Base-by-base conservation (phyloP, 2,113 vertebrate genomes). In the Ammodytes marinus region DNA sequence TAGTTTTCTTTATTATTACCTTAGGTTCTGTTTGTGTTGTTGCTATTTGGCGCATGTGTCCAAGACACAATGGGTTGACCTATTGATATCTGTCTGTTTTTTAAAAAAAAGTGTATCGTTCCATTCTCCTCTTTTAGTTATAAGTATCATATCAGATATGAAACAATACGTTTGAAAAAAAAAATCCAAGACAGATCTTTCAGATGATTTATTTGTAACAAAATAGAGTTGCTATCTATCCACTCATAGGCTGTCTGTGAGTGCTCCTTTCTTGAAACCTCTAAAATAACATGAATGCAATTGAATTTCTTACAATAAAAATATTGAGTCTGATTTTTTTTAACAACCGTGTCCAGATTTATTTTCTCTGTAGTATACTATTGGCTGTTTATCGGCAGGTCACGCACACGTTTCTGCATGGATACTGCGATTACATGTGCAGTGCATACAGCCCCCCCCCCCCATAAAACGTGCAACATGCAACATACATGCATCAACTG, bases 281-380 rank as follows among this genome's bases (percentile, higher is more conserved):
- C 49, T 42, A 9, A 69, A 68, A 74, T 27, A 50, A 7, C 40
- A 47, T 43, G 1, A 64, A 79, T 77, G 11, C 35, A 49, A 12
- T 86, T 88, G 77, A 12, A 77, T 80, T 91, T 84, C 61, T 73
- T 19, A 86, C 69, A 92, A 92, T 93, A 93, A 93, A 93, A 59
- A 72, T 50, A 72, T 50, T 73, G 49, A 83, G 50, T 40, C 63
- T 68, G 57, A 75, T 82, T 91, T 27, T 27, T 27, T 89, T 84
- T 80, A 83, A 42, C 52, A 71, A 37, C 45, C 3, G 71, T 42
- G 53, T 63, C 37, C 42, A 35, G 15, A n/a, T 75, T 45, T 83
- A n/a, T 27, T 42, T 17, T 50, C 8, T 35, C 58, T 0, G 5
- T 35, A 0, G 39, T 73, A 4, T 35, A 0, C 35, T 73, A 42